These are phyloP conservation scores for Anagrus nilaparvatae DNA, from an alignment of 1,140 invertebrate species.

Conservation along the genomic window DNA sequence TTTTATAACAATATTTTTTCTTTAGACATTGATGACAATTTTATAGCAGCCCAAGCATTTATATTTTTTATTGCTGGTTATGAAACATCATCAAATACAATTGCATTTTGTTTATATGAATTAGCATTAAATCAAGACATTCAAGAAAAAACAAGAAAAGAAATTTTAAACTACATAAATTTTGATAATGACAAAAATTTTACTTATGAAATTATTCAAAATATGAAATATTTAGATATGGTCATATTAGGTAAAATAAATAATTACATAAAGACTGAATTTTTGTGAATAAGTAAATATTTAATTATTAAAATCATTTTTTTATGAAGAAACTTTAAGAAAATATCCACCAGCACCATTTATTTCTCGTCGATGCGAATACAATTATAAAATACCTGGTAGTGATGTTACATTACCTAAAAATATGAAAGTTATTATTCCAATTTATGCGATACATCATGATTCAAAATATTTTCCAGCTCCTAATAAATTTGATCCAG, in stretches of 20 bases:
- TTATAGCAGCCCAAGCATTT: constrained; percentile 54
- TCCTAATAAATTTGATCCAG: constrained; percentile 54
- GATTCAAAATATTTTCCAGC: constrained; percentile 55
- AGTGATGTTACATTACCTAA: constrained; percentile 30
- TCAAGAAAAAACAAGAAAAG: constrained; percentile 52
- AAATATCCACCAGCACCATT: constrained; percentile 44
- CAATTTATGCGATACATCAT: constrained; percentile 54
- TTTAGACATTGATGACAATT: constrained; percentile 44
- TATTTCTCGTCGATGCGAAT: constrained; percentile 39
- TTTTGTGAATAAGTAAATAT: too few relatives aligned
- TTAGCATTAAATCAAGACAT: constrained; percentile 56
- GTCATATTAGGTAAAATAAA: constrained; percentile 42
- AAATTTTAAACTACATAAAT: constrained; percentile 46
- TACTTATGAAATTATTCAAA: constrained; percentile 50
- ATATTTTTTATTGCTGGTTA: constrained; percentile 65
- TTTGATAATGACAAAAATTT: constrained; percentile 39
- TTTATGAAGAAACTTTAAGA: constrained; percentile 39
- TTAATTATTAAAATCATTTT: constrained; percentile 11
- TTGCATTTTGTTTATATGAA: constrained; percentile 55
- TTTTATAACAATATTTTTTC: too few relatives aligned
- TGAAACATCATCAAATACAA: constrained; percentile 63
- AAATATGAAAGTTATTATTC: constrained; percentile 45
- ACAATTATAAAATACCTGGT: constrained; percentile 30
- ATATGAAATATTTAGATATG: constrained; percentile 52
- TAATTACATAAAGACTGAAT: constrained; percentile 9